These are phyloP conservation scores for Busseola fusca DNA, from an alignment of 2,888 invertebrate species.

Conservation along the genomic window DNA sequence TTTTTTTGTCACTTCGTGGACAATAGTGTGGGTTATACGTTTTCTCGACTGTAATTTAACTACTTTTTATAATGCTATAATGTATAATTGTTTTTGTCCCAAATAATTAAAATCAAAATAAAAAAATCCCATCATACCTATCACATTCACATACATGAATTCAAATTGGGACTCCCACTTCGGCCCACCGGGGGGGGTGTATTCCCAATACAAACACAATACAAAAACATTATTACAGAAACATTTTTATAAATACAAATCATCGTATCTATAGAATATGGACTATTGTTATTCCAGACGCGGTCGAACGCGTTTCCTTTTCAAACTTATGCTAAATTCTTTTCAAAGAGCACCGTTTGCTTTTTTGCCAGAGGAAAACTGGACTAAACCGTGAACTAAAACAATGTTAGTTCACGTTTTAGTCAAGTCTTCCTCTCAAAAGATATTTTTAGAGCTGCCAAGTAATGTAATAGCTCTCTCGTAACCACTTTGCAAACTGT, in stretches of 20 bases:
- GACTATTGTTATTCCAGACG: not conserved
- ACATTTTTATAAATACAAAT: not conserved
- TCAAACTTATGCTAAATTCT: not conserved
- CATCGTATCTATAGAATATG: not conserved
- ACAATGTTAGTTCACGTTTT: not conserved
- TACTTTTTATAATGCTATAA: no score
- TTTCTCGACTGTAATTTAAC: no score
- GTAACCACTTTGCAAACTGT: conserved; percentile 15
- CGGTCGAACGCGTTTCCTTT: not conserved
- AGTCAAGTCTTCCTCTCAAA: not conserved
- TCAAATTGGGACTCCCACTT: conserved; percentile 1
- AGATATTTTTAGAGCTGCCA: not conserved
- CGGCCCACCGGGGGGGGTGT: not conserved
- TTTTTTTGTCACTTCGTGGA: no score
- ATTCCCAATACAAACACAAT: not conserved
- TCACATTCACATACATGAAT: conserved; percentile 2
- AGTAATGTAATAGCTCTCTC: conserved; percentile 6
- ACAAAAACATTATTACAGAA: not conserved
- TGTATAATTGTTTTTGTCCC: no score
- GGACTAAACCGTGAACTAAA: not conserved
- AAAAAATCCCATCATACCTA: no score
- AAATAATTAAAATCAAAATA: no score
- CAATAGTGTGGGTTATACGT: no score
- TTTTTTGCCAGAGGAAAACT: not conserved
- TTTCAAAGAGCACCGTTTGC: not conserved